A percentile compares a stretch with the other conserved stretches of the same genome.
Conservation (phyloP, 2,888 invertebrate species). For the Pyrochroa serraticornis region DNA sequence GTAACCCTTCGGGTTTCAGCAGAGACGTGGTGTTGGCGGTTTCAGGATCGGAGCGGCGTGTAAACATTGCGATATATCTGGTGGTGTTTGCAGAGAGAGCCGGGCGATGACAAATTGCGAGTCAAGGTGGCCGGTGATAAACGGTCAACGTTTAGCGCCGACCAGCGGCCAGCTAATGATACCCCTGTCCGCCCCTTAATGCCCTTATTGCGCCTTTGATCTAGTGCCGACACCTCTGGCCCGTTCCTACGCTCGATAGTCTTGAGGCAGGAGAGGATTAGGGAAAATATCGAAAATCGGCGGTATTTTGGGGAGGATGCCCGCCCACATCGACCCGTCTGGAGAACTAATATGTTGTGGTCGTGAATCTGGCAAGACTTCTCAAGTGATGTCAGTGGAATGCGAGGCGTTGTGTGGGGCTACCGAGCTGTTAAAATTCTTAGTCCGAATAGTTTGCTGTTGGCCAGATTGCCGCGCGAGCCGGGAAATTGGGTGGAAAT, state of each 20-base stretch:
- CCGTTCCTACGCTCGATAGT: constrained; percentile 21
- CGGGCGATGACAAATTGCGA: constrained; percentile 57
- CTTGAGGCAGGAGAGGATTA: background rate
- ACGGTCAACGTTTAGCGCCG: constrained; percentile 54
- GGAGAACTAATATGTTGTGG: constrained; percentile 33
- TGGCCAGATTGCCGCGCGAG: constrained; percentile 25
- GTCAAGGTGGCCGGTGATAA: constrained; percentile 57
- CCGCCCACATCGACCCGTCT: constrained; percentile 3
- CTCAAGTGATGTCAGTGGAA: constrained; percentile 48
- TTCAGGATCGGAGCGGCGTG: constrained; percentile 37
- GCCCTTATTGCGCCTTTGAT: constrained; percentile 59
- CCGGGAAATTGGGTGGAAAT: constrained; percentile 27
- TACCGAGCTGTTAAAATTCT: constrained; percentile 54
- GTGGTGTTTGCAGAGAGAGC: constrained; percentile 40
- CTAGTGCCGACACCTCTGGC: constrained; percentile 54
- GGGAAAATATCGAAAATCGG: background rate
- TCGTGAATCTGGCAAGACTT: constrained; percentile 43
- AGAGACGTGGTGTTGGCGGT: constrained; percentile 13
- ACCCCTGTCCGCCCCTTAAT: constrained; percentile 55
- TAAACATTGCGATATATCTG: constrained; percentile 47
- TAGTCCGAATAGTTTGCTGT: constrained; percentile 48
- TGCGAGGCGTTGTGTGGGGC: constrained; percentile 49
- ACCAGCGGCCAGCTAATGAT: constrained; percentile 57
- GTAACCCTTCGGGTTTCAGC: background rate
- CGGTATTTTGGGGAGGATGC: background rate